Conservation (phyloP, 2,888 invertebrate species). For the Caenorhabditis uteleia region DNA sequence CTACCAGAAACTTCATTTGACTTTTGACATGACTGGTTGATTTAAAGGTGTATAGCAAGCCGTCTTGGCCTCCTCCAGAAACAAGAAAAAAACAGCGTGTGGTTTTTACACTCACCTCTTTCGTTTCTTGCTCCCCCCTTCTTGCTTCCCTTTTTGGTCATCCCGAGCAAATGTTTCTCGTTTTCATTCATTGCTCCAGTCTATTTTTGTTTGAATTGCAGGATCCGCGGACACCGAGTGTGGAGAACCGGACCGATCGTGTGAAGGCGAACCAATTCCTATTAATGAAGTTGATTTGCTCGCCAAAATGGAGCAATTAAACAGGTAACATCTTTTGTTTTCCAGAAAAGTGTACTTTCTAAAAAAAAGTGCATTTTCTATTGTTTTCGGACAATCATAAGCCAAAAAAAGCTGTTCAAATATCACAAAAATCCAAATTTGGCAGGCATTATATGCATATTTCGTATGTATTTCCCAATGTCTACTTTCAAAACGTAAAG, state of each 20-base stretch:
- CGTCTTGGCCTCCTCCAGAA: no score
- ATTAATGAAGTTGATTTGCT: conserved; percentile 54
- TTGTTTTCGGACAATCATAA: background rate
- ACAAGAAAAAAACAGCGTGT: no score
- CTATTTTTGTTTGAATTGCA: conserved; percentile 18
- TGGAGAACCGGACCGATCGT: conserved; percentile 37
- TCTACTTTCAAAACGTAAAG: no score
- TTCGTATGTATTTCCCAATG: no score
- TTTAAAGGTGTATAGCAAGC: no score
- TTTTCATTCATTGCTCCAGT: conserved; percentile 1
- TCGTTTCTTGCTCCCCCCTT: background rate
- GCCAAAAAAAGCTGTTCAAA: background rate
- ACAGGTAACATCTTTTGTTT: conserved; percentile 51
- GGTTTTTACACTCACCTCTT: no score
- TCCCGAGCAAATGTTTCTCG: background rate
- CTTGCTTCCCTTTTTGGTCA: background rate
- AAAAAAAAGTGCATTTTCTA: background rate
- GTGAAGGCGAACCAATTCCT: conserved; percentile 33
- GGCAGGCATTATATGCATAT: conserved; percentile 18
- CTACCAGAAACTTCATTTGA: no score
- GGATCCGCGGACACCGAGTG: conserved; percentile 61
- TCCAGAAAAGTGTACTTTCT: conserved; percentile 9
- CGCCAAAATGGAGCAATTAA: conserved; percentile 68
- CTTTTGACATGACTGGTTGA: no score
- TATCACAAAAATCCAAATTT: conserved; percentile 2